Base-by-base conservation (phyloP, 2,888 invertebrate genomes). In the Oconnorella tubifera region DNA sequence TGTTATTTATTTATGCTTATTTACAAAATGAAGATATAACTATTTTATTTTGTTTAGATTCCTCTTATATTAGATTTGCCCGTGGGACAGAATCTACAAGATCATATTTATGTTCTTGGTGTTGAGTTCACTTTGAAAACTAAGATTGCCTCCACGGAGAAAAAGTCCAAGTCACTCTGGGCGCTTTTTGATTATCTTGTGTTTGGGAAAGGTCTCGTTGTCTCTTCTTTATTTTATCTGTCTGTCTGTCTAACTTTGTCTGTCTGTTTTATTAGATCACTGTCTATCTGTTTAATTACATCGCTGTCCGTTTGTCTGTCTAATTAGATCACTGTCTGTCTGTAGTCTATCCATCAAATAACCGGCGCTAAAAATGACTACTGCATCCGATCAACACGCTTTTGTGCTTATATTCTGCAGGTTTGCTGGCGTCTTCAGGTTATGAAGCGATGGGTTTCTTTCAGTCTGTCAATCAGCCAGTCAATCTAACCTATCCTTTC, bases 381-480 rank as follows among this genome's bases (percentile, higher is more conserved):
- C n/a, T n/a, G n/a, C n/a, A n/a, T n/a, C n/a, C n/a, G n/a, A n/a
- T n/a, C n/a, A n/a, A n/a, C n/a, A n/a, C n/a, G n/a, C n/a, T n/a
- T n/a, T n/a, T n/a, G n/a, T 33, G 4, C 1, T 25, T 31, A 31
- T 51, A 25, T 28, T n/a, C 53, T 60, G 4, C 56, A 71, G 71
- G 71, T 29, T 6, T 59, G 23, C 56, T 71, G n/a, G 58, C 67
- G 1, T 63, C 68, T 6, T 50, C 66, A 1, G 80, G 86, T 87
- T 49, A 89, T 88, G 78, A 72, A 33, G 70, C 70, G 2, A 56
- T 67, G 51, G 76, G 74, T 53, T 68, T 68, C 56, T 63, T 67
- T 28, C 48, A 29, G 1, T 65, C 69, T 25, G n/a, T 14, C 2
- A 10, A 49, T 23, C 70, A 69, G 29, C 60, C 69, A 1, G 28